Conservation (phyloP, 2,797 vertebrate species). For the Sebastes hopkinsi region DNA sequence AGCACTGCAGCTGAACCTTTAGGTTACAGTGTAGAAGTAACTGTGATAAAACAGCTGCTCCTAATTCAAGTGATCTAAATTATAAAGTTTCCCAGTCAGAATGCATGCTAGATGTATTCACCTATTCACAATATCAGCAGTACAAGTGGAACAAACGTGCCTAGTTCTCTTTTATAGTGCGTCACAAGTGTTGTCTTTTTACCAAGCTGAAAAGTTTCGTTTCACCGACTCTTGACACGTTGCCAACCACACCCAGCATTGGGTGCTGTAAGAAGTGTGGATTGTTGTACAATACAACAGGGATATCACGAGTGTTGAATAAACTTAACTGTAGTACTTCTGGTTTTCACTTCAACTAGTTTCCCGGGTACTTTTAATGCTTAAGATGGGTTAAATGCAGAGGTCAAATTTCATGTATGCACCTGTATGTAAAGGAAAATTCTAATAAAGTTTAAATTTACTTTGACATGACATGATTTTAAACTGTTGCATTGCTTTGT, state of each 20-base stretch:
- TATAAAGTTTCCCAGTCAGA: background rate
- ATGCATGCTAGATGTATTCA: background rate
- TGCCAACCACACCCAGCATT: background rate
- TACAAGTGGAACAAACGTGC: rapidly evolving
- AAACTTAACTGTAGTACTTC: background rate
- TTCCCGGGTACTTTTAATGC: background rate
- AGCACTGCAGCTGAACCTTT: background rate
- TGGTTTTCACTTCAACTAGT: background rate
- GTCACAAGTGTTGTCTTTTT: background rate
- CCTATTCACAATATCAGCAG: background rate
- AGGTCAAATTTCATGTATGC: too few species aligned
- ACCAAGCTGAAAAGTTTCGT: background rate
- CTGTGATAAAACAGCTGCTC: background rate
- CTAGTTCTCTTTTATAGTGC: background rate
- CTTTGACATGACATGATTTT: background rate
- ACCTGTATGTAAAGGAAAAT: too few species aligned
- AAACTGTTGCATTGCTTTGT: background rate
- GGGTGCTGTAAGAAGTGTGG: background rate
- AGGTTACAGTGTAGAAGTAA: background rate
- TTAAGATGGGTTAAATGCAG: too few species aligned
- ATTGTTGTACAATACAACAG: background rate
- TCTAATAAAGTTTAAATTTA: background rate
- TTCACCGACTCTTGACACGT: background rate
- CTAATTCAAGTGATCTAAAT: background rate
- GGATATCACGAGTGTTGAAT: background rate